These are phyloP conservation scores for Danionella dracula DNA, from an alignment of 2,797 vertebrate species.

Conservation along the genomic window DNA sequence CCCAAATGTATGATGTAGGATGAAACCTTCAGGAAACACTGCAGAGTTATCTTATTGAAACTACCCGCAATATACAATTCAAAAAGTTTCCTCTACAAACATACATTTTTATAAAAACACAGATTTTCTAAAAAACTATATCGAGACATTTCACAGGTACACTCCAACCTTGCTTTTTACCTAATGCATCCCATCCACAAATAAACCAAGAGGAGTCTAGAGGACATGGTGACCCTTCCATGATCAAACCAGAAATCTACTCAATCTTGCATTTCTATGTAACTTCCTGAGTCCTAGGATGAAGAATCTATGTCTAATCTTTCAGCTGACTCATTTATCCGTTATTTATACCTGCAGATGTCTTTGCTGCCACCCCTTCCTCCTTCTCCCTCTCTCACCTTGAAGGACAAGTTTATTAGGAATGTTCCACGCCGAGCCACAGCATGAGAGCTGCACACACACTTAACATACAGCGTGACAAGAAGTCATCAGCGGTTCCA, in stretches of 20 bases:
- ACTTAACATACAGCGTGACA: slow-evolving; percentile 7
- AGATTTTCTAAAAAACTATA: too few species aligned
- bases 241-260: neutral
- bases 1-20: too few species aligned
- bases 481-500: neutral
- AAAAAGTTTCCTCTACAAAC: too few species aligned
- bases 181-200: neutral
- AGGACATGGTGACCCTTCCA: neutral
- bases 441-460: neutral
- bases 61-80: too few species aligned
- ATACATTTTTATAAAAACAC: too few species aligned
- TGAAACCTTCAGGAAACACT: too few species aligned
- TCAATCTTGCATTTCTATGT: neutral
- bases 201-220: neutral
- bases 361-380: neutral
- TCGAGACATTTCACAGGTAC: too few species aligned
- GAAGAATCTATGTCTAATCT: slow-evolving; percentile 28
- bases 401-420: slow-evolving; percentile 14
- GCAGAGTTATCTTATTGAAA: too few species aligned
- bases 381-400: slow-evolving; percentile 6
- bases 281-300: neutral
- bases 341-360: slow-evolving; percentile 30
- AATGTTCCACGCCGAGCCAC: neutral
- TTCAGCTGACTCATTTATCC: slow-evolving; percentile 23
- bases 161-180: too few species aligned